These are phyloP conservation scores for Theropithecus gelada DNA, from an alignment of 2,113 vertebrate genomes.

Conservation along the genomic window DNA sequence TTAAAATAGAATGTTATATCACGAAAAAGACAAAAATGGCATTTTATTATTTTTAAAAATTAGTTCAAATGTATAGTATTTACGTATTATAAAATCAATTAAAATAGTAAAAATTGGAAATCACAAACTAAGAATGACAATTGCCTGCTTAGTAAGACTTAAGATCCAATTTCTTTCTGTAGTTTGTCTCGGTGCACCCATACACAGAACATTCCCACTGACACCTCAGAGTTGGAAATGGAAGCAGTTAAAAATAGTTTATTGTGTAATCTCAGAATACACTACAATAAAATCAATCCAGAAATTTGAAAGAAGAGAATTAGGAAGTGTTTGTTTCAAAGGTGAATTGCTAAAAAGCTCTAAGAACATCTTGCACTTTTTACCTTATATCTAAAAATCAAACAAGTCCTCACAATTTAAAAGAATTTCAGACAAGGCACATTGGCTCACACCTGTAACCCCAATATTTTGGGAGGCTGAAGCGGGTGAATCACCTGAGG, in stretches of 20 bases:
- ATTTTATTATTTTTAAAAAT: background rate
- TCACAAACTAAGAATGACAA: background rate
- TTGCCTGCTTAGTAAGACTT: background rate
- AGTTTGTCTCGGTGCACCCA: background rate
- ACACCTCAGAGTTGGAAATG: background rate
- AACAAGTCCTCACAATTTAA: background rate
- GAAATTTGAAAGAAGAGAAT: background rate
- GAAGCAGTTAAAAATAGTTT: background rate
- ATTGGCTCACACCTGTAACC: no score
- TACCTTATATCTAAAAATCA: background rate
- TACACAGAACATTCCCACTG: background rate
- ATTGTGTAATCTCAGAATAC: background rate
- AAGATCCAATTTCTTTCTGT: background rate
- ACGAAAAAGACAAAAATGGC: background rate
- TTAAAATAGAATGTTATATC: slow-evolving; percentile 6
- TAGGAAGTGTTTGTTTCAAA: slow-evolving; percentile 31
- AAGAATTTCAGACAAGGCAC: background rate
- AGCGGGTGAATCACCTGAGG: no score
- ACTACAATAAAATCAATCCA: background rate
- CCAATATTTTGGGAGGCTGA: no score
- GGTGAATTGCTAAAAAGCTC: background rate
- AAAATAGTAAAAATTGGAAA: slow-evolving; percentile 39
- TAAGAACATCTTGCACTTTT: background rate
- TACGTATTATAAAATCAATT: slow-evolving; percentile 8
- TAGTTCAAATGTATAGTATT: background rate